These are phyloP conservation scores for Mirza zaza DNA, from an alignment of 2,113 vertebrate genomes.

Conservation along the genomic window DNA sequence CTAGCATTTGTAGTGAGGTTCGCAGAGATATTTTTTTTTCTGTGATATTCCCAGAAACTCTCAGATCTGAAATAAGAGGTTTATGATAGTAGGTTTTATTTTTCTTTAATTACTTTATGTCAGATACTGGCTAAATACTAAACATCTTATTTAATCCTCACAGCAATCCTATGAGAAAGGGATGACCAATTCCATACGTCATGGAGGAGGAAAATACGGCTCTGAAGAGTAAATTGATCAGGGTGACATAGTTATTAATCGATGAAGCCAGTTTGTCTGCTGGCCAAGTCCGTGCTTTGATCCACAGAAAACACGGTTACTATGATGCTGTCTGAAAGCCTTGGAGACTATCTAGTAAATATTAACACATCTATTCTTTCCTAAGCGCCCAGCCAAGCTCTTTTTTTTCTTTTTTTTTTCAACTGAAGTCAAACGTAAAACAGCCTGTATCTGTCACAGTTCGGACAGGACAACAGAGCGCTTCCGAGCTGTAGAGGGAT, in stretches of 20 bases:
- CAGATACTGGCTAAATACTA: neutral
- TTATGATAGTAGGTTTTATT: neutral
- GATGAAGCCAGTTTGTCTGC: neutral
- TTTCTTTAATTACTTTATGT: neutral
- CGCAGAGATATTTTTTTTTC: neutral
- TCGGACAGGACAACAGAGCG: neutral
- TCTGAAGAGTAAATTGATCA: neutral
- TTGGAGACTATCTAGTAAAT: neutral
- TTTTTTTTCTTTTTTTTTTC: neutral
- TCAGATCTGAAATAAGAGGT: neutral
- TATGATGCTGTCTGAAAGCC: neutral
- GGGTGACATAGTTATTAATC: neutral
- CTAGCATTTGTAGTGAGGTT: neutral
- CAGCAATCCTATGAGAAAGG: neutral
- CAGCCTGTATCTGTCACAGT: neutral
- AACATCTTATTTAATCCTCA: neutral
- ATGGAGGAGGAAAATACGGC: neutral
- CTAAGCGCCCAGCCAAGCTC: neutral
- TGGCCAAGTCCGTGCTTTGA: neutral
- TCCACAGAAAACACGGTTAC: neutral
- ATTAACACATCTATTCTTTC: neutral
- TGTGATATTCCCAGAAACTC: neutral
- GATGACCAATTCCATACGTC: neutral
- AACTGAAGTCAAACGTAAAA: neutral
- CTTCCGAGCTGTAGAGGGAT: neutral